A percentile compares a stretch with the other conserved stretches of the same genome.
These are phyloP conservation scores for Drosophila yakuba DNA, from an alignment of 1,140 invertebrate genomes.

Conservation along the genomic window DNA sequence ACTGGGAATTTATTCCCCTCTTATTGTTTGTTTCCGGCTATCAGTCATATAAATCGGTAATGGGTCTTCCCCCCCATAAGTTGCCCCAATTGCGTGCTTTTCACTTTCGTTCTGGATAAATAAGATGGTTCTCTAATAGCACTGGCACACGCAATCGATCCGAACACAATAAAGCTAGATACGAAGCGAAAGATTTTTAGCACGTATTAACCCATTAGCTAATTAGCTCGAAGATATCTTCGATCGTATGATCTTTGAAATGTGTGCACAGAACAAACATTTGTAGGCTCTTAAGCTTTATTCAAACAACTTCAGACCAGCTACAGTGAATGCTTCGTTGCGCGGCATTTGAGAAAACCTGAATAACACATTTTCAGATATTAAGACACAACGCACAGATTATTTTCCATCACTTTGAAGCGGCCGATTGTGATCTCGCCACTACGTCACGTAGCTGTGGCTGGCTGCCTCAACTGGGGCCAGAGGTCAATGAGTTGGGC, in stretches of 20 bases:
- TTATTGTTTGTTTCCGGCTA: constrained; percentile 13
- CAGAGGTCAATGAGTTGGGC: constrained; percentile 18
- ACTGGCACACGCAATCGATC: constrained; percentile 18
- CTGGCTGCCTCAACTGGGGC: not conserved
- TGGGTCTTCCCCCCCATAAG: not conserved
- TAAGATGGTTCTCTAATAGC: constrained; percentile 22
- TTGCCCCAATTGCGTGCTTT: constrained; percentile 11
- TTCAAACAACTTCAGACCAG: not conserved
- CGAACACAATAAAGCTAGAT: constrained; percentile 27
- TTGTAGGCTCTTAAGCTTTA: constrained; percentile 5
- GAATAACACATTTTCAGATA: constrained; percentile 23
- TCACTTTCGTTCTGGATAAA: constrained; percentile 3
- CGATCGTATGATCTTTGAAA: constrained; percentile 13
- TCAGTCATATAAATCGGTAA: constrained; percentile 18
- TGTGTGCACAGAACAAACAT: constrained; percentile 3
- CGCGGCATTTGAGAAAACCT: constrained; percentile 6
- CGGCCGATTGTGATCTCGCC: not conserved
- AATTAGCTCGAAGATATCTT: constrained; percentile 18
- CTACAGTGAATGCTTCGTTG: constrained; percentile 1
- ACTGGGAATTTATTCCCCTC: not conserved
- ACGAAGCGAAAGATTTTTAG: constrained; percentile 12
- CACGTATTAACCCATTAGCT: constrained; percentile 31
- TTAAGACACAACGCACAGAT: not conserved
- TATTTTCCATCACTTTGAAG: constrained; percentile 8
- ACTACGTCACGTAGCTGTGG: constrained; percentile 2